phyloP scores from a whole-genome alignment of 1,140 invertebrate species.

The Hylaeus anthracinus region DNA sequence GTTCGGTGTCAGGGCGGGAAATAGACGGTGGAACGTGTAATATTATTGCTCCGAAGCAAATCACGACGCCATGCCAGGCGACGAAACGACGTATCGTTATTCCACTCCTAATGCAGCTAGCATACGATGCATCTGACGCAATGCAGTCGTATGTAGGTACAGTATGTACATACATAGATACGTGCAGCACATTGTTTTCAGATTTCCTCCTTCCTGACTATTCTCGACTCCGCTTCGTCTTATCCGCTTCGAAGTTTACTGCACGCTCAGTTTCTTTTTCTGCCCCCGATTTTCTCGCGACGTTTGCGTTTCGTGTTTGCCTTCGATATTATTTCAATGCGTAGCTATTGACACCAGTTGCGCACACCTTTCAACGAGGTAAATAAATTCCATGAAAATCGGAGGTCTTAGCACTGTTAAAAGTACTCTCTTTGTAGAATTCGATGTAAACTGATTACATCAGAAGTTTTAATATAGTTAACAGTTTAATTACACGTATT shows the following conservation, averaged over 20 bases:
- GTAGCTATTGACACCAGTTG: not conserved
- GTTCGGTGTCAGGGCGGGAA: conserved; percentile 20
- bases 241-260: not conserved
- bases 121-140: conserved; percentile 40
- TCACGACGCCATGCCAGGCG: not conserved
- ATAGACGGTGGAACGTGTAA: conserved; percentile 30
- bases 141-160: conserved; percentile 24
- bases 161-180: not conserved
- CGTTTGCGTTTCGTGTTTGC: not conserved
- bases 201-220: not conserved
- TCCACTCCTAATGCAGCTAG: conserved; percentile 19
- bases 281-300: too few species aligned
- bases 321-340: not conserved
- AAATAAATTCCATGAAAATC: too few species aligned
- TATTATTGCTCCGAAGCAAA: conserved; percentile 26
- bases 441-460: too few species aligned
- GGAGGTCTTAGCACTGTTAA: too few species aligned
- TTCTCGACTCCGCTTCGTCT: not conserved
- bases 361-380: too few species aligned
- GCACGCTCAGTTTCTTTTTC: not conserved
- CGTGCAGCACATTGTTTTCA: conserved; percentile 21
- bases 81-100: conserved; percentile 41
- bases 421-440: too few species aligned
- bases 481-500: too few species aligned
- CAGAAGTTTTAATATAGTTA: too few species aligned